Conservation (phyloP, 2,888 invertebrate genomes). For the Encarsia formosa region DNA sequence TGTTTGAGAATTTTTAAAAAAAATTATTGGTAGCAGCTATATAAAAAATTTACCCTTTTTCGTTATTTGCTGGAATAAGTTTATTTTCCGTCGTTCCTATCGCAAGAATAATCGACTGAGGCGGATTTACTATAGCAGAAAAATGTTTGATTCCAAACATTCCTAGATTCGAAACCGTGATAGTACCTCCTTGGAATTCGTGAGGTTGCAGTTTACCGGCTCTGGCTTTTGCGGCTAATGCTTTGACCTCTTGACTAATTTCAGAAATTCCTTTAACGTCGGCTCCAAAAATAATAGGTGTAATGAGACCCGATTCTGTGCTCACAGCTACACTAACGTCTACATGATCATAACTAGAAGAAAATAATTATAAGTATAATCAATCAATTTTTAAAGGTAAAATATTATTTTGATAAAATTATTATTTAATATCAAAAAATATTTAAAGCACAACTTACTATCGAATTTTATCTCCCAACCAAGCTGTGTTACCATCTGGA, state of each 20-base stretch:
- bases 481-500: slow-evolving; percentile 90
- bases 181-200: slow-evolving; percentile 95
- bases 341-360: slow-evolving; percentile 75
- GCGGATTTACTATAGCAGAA: slow-evolving; percentile 93
- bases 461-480: slow-evolving; percentile 90
- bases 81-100: slow-evolving; percentile 77
- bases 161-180: slow-evolving; percentile 91
- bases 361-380: too few species aligned
- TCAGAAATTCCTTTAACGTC: slow-evolving; percentile 83
- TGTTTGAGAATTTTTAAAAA: not conserved
- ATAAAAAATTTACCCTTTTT: slow-evolving; percentile 66
- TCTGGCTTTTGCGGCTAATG: slow-evolving; percentile 79
- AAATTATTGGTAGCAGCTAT: not conserved
- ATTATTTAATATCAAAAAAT: too few species aligned
- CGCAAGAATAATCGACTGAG: slow-evolving; percentile 91
- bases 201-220: slow-evolving; percentile 86
- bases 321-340: slow-evolving; percentile 97
- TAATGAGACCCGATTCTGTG: slow-evolving; percentile 90
- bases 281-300: slow-evolving; percentile 91
- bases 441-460: slow-evolving; percentile 67
- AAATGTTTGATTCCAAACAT: slow-evolving; percentile 90
- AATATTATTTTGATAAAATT: too few species aligned
- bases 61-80: slow-evolving; percentile 69
- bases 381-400: not conserved
- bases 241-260: slow-evolving; percentile 76